phyloP scores from a whole-genome alignment of 2,113 vertebrate species.

The Cacatua alba region DNA sequence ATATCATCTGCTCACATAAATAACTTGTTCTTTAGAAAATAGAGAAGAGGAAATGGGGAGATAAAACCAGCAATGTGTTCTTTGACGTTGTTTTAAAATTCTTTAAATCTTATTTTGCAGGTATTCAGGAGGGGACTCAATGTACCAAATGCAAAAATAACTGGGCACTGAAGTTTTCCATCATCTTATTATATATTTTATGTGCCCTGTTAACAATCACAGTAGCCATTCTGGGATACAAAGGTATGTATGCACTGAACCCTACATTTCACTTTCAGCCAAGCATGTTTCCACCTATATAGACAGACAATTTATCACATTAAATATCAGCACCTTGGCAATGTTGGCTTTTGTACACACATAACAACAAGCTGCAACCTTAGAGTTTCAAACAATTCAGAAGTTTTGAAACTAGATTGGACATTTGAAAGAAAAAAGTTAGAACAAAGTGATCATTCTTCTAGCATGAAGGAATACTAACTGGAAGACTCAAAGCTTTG shows the following conservation, averaged over 20 bases:
- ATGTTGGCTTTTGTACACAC: not conserved
- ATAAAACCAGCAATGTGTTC: not conserved
- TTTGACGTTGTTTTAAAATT: slow-evolving; percentile 1
- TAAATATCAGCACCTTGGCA: not conserved
- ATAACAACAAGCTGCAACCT: not conserved
- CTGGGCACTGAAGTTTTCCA: slow-evolving; percentile 94
- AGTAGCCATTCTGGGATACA: slow-evolving; percentile 93
- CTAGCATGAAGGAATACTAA: not conserved
- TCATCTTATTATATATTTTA: slow-evolving; percentile 90
- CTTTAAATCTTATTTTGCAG: slow-evolving; percentile 79
- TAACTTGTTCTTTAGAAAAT: not conserved
- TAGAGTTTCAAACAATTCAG: not conserved
- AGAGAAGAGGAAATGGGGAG: not conserved
- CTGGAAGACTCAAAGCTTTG: not conserved
- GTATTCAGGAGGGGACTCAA: slow-evolving; percentile 94
- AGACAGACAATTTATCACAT: not conserved
- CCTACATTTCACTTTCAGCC: not conserved
- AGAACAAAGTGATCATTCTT: not conserved
- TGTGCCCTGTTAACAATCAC: slow-evolving; percentile 92
- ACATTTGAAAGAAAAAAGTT: not conserved
- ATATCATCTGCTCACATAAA: not conserved
- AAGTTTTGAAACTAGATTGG: not conserved
- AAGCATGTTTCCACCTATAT: not conserved
- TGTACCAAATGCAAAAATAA: slow-evolving; percentile 97
- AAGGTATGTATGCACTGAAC: slow-evolving; percentile 81